phyloP scores from a whole-genome alignment of 2,113 vertebrate species.

The Octodon degus region DNA sequence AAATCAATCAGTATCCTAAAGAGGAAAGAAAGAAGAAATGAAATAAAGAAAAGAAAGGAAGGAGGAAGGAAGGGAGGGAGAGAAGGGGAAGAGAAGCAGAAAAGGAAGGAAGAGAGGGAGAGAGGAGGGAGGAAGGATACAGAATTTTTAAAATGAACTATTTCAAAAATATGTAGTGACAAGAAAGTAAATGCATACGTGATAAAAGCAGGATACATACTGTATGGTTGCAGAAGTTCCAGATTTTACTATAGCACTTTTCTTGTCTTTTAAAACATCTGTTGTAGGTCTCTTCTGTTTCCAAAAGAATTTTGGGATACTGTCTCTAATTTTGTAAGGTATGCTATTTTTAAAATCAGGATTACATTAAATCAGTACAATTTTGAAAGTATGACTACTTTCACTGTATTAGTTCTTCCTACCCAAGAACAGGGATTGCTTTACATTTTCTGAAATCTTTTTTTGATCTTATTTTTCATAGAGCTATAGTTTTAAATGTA shows the following conservation, averaged over 20 bases:
- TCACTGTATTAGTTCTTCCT: no score
- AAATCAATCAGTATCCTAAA: background rate
- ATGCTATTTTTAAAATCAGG: no score
- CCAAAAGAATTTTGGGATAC: no score
- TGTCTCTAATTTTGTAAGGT: no score
- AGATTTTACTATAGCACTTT: background rate
- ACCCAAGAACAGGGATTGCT: no score
- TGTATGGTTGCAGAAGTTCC: background rate
- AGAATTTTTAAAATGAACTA: background rate
- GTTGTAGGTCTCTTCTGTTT: no score
- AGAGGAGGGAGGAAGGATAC: background rate
- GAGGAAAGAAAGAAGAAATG: background rate
- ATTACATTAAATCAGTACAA: no score
- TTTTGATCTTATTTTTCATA: no score
- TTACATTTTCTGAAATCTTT: no score
- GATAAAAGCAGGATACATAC: background rate
- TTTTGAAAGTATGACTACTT: no score
- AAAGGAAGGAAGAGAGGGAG: background rate
- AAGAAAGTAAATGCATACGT: background rate
- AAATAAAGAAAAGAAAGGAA: no score
- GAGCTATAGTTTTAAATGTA: no score
- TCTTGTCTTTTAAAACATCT: background rate
- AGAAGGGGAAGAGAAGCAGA: background rate
- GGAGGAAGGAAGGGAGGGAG: background rate
- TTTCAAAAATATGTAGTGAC: background rate